Percentiles rank a stretch among this genome's conserved stretches.
Conservation (phyloP, 2,888 invertebrate genomes). For the Tubulanus polymorphus region DNA sequence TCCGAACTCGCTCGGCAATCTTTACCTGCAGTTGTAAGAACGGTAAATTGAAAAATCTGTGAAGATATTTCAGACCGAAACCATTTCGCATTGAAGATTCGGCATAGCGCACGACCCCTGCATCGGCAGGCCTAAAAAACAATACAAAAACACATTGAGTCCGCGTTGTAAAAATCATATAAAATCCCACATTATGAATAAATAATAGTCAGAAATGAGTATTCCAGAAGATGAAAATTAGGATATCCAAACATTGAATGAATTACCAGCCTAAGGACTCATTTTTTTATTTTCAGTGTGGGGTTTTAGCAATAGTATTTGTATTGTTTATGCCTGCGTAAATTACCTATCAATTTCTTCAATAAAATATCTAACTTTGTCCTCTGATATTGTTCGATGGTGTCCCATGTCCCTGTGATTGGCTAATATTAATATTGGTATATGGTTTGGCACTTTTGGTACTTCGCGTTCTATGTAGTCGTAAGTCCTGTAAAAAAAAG, state of each 20-base stretch:
- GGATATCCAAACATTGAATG: no score
- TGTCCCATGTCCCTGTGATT: slow-evolving; percentile 98
- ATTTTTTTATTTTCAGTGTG: no score
- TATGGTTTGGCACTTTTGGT: slow-evolving; percentile 63
- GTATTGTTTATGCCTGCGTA: no score
- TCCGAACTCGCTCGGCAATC: no score
- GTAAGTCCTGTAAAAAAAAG: slow-evolving; percentile 69
- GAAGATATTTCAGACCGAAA: slow-evolving; percentile 84
- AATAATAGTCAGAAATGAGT: no score
- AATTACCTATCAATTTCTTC: slow-evolving; percentile 62
- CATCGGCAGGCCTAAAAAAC: no score
- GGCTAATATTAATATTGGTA: slow-evolving; percentile 81
- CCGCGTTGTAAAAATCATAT: no score
- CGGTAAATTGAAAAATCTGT: slow-evolving; percentile 92
- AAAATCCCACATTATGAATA: no score
- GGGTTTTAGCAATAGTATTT: no score
- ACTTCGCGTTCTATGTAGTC: slow-evolving; percentile 89
- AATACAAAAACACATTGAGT: no score
- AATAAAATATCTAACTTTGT: slow-evolving; percentile 68
- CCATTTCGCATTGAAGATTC: slow-evolving; percentile 95
- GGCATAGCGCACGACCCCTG: slow-evolving; percentile 74
- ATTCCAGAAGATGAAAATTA: no score
- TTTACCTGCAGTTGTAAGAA: slow-evolving; percentile 78
- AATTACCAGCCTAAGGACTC: no score
- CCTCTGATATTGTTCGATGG: slow-evolving; percentile 76